Evolutionary conservation across 2,888 invertebrate genomes (phyloP).

Genomic region (Urechis unicinctus): DNA sequence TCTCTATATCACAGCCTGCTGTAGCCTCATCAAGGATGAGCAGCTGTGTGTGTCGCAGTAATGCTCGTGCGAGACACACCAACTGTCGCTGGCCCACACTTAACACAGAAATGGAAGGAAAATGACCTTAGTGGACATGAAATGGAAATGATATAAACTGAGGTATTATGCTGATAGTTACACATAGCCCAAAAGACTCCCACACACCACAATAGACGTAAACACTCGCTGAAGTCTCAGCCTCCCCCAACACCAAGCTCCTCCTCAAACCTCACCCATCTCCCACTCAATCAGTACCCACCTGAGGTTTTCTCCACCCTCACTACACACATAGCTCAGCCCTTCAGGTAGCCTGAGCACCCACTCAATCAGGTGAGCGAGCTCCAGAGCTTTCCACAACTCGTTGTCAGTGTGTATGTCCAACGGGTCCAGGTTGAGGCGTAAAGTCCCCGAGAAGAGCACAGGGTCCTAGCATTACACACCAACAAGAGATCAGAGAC

Average conservation of each 20-base stretch:
- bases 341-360: conserved; percentile 31
- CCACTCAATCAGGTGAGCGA: conserved; percentile 45
- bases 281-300: too few species aligned
- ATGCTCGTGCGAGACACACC: conserved; percentile 76
- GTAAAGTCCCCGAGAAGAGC: conserved; percentile 45
- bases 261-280: too few species aligned
- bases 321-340: conserved; percentile 41
- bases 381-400: conserved; percentile 45
- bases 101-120: too few species aligned
- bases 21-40: conserved; percentile 85
- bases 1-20: conserved; percentile 84
- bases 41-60: conserved; percentile 79
- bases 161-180: too few species aligned
- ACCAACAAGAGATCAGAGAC: too few species aligned
- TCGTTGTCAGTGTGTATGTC: conserved; percentile 38
- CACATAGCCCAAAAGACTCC: too few species aligned
- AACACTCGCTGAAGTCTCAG: too few species aligned
- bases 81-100: conserved; percentile 87
- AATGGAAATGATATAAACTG: too few species aligned
- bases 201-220: too few species aligned
- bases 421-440: conserved; percentile 51
- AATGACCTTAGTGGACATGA: not conserved
- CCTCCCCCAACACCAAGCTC: too few species aligned
- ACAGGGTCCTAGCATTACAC: too few species aligned
- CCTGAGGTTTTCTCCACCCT: conserved; percentile 48